Percentiles rank a stretch among this genome's conserved stretches.
phyloP scores from a whole-genome alignment of 2,888 invertebrate genomes.

The Anoncus sp. region DNA sequence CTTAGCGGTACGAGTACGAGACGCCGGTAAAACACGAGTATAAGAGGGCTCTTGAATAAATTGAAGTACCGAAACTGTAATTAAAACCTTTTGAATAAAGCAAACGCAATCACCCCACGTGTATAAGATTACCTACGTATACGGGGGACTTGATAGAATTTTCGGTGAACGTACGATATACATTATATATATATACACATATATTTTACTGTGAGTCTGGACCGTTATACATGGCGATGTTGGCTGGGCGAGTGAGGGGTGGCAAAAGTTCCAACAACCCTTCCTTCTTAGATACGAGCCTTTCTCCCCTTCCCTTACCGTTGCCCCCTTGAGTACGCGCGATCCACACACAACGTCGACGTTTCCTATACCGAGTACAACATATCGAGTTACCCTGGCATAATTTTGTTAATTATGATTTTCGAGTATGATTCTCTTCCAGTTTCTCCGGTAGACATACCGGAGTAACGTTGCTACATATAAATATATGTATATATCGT shows the following conservation, averaged over 20 bases:
- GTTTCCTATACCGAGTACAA: constrained; percentile 68
- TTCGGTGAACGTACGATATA: constrained; percentile 60
- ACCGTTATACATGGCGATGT: constrained; percentile 39
- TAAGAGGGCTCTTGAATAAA: constrained; percentile 45
- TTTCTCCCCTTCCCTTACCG: constrained; percentile 55
- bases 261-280: constrained; percentile 72
- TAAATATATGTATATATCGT: constrained; percentile 1
- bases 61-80: constrained; percentile 71
- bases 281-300: constrained; percentile 79
- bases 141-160: constrained; percentile 72
- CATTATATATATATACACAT: constrained; percentile 18
- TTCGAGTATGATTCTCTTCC: constrained; percentile 78
- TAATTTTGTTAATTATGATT: constrained; percentile 83
- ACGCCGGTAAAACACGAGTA: constrained; percentile 21
- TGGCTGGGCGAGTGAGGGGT: constrained; percentile 49
- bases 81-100: constrained; percentile 81
- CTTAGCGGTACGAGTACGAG: constrained; percentile 24
- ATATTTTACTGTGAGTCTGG: constrained; percentile 51
- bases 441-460: constrained; percentile 37
- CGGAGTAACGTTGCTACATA: constrained; percentile 19
- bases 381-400: constrained; percentile 81
- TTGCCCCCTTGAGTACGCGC: constrained; percentile 57
- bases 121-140: constrained; percentile 62
- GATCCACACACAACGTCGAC: constrained; percentile 58
- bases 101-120: constrained; percentile 75